These are phyloP conservation scores for Tortricodes alternella DNA, from an alignment of 2,888 invertebrate genomes.

Conservation along the genomic window DNA sequence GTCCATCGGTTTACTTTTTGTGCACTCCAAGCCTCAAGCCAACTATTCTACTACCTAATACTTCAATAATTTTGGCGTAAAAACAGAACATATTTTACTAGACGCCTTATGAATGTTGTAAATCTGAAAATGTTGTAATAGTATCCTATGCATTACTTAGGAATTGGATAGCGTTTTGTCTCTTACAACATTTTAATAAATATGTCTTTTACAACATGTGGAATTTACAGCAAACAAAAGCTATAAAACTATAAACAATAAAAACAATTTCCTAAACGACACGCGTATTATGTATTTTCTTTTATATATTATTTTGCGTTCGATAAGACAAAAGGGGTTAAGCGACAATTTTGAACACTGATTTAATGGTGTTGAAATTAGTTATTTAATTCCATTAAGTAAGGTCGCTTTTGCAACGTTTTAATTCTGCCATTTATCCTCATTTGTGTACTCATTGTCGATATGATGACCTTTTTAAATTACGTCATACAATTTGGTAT, in stretches of 20 bases:
- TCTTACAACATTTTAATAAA: neutral
- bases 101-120: slow-evolving; percentile 1
- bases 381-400: no score
- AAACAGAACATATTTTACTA: slow-evolving; percentile 19
- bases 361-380: neutral
- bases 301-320: neutral
- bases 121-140: neutral
- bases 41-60: slow-evolving; percentile 17
- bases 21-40: slow-evolving; percentile 23
- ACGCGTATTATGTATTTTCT: slow-evolving; percentile 4
- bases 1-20: slow-evolving; percentile 21
- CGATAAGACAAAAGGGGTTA: neutral
- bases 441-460: neutral
- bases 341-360: neutral
- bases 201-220: neutral
- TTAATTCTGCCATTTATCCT: neutral
- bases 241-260: neutral
- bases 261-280: slow-evolving; percentile 6
- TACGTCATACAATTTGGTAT: neutral
- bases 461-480: neutral
- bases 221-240: slow-evolving; percentile 3
- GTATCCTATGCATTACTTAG: no score
- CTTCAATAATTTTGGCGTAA: slow-evolving; percentile 20
- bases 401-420: neutral
- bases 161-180: no score